Conservation (phyloP, 1,140 invertebrate species). For the Anagrus nilaparvatae region DNA sequence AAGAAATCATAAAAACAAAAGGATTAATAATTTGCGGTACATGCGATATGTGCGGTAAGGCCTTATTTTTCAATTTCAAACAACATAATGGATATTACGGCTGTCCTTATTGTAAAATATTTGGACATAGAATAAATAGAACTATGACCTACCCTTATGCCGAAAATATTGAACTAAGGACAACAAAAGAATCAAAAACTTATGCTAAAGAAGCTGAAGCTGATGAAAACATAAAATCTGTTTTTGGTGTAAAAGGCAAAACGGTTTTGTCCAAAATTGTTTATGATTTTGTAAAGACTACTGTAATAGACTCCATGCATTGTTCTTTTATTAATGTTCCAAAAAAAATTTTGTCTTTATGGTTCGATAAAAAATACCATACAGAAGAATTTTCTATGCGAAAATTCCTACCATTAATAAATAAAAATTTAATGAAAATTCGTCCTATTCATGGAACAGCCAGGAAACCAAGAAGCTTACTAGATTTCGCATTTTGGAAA, state of each 20-base stretch:
- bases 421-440: constrained; percentile 9
- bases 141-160: background rate
- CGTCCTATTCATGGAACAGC: constrained; percentile 12
- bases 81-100: background rate
- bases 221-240: background rate
- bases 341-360: constrained; percentile 9
- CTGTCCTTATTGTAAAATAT: background rate
- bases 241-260: constrained; percentile 7
- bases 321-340: constrained; percentile 12
- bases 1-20: no score
- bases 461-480: constrained; percentile 14
- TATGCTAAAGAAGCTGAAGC: background rate
- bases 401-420: constrained; percentile 3
- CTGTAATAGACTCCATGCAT: constrained; percentile 17
- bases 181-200: background rate
- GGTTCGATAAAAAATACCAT: constrained; percentile 6
- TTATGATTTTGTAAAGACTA: constrained; percentile 12
- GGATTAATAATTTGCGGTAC: constrained; percentile 9
- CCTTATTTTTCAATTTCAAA: constrained; percentile 11
- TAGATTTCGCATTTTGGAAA: constrained; percentile 18
- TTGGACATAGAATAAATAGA: background rate
- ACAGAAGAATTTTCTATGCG: constrained; percentile 4
- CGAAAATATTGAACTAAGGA: background rate
- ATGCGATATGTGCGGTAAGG: constrained; percentile 10
- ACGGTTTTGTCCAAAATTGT: constrained; percentile 4